Evolutionary conservation across 2,888 invertebrate species (phyloP), one percentile per base, ranked within the genome.

Genomic region (Alloplasta piceator): DNA sequence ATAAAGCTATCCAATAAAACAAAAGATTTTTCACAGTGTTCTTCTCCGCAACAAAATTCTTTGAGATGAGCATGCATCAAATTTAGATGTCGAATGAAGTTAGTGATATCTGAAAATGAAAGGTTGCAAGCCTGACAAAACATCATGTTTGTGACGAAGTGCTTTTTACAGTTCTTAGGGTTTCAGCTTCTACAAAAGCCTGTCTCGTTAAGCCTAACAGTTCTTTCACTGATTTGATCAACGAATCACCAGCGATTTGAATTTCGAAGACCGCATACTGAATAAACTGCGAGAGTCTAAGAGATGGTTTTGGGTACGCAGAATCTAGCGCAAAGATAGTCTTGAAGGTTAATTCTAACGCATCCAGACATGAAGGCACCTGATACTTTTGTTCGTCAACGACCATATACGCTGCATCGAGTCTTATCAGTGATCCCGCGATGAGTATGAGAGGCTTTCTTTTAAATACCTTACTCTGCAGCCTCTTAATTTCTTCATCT

Each of bases 371-470:
- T 9, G 71, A 71, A 14, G 50, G 39, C 12, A 52, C 63, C 41
- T 73, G 38, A 63, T 63, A 73, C 52, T 43, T 36, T 39, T 73
- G 73, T 50, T 73, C 50, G 48, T 73, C 63, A 63, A 73, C 63
- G 60, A 48, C 55, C 48, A 63, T 63, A 38, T 50, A 63, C 43
- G 52, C 73, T 50, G 48, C 38, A 38, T 73, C 73, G 60, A 73
- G 52, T 63, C 63, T 73, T 6, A 63, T 55, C 52, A 63, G 50
- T 38, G 46, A 55, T 73, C 52, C 73, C 26, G 63, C 63, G 60
- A 73, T 36, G 38, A 64, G 46, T 46, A 63, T n/a, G 52, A 64
- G 55, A 64, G 61, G 73, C 64, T 73, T 58, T 9, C 58, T 58
- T 56, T 26, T 43, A 68, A 26, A 39, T 39, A 43, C 36, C 58